phyloP scores from a whole-genome alignment of 2,113 vertebrate genomes.

The Mormyrus iriodes region DNA sequence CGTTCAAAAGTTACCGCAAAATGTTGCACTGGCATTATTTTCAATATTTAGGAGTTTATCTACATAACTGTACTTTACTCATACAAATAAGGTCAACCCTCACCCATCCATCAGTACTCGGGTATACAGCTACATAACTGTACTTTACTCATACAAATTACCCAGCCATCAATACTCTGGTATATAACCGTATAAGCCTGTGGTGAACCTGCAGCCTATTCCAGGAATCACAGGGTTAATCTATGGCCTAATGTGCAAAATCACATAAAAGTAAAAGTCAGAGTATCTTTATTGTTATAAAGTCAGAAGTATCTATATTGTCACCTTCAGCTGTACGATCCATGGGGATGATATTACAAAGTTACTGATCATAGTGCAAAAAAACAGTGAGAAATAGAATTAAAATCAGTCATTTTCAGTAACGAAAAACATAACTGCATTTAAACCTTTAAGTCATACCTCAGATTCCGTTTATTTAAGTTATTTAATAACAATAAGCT shows the following conservation, averaged over 20 bases:
- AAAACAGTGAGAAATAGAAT: no score
- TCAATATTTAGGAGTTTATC: background rate
- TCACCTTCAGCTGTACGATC: background rate
- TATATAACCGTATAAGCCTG: background rate
- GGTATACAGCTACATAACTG: background rate
- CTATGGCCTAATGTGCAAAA: background rate
- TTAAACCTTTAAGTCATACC: background rate
- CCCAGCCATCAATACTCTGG: background rate
- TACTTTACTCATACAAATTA: background rate
- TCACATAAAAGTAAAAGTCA: background rate
- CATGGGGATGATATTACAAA: background rate
- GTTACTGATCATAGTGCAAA: background rate
- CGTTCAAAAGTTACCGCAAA: background rate
- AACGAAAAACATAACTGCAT: background rate
- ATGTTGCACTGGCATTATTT: background rate
- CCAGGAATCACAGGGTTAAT: background rate
- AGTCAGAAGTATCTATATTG: background rate
- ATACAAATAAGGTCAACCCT: background rate
- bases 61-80: background rate
- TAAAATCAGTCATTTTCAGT: background rate
- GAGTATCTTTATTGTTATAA: background rate
- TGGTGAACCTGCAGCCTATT: background rate
- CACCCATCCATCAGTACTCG: background rate
- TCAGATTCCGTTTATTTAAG: background rate
- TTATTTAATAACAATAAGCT: background rate